These are phyloP conservation scores for Chrysomela aeneicollis DNA, from an alignment of 2,888 invertebrate genomes.

Conservation along the genomic window DNA sequence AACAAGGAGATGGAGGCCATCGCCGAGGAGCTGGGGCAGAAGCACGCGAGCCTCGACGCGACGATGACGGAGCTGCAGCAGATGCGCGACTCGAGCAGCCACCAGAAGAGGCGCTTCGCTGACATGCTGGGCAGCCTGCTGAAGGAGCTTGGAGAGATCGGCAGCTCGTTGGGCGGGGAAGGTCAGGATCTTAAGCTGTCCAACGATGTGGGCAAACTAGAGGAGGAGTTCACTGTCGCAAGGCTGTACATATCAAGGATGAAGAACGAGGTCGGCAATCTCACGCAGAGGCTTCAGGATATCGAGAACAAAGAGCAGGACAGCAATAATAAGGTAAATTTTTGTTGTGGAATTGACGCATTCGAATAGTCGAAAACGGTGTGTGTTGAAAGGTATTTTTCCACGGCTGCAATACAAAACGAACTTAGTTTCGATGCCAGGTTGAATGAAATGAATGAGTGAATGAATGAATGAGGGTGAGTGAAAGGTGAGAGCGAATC, in stretches of 20 bases:
- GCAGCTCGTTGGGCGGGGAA: slow-evolving; percentile 87
- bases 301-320: slow-evolving; percentile 90
- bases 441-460: too few species aligned
- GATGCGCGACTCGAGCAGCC: slow-evolving; percentile 88
- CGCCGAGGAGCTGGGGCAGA: slow-evolving; percentile 88
- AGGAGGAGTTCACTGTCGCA: slow-evolving; percentile 93
- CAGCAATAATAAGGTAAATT: slow-evolving; percentile 86
- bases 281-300: slow-evolving; percentile 88
- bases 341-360: too few species aligned
- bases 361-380: too few species aligned
- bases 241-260: slow-evolving; percentile 97
- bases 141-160: slow-evolving; percentile 94
- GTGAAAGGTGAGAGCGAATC: too few species aligned
- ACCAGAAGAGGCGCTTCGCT: slow-evolving; percentile 94
- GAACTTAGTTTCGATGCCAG: too few species aligned
- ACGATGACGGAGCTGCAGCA: slow-evolving; percentile 92
- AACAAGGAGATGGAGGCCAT: slow-evolving; percentile 93
- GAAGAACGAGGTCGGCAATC: slow-evolving; percentile 98
- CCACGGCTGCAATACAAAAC: too few species aligned
- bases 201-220: slow-evolving; percentile 73
- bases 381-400: too few species aligned
- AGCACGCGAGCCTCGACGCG: slow-evolving; percentile 80
- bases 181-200: slow-evolving; percentile 66
- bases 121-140: slow-evolving; percentile 94
- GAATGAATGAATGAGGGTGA: too few species aligned